Conservation (phyloP, 1,140 invertebrate genomes). For the Drosophila prosaltans region DNA sequence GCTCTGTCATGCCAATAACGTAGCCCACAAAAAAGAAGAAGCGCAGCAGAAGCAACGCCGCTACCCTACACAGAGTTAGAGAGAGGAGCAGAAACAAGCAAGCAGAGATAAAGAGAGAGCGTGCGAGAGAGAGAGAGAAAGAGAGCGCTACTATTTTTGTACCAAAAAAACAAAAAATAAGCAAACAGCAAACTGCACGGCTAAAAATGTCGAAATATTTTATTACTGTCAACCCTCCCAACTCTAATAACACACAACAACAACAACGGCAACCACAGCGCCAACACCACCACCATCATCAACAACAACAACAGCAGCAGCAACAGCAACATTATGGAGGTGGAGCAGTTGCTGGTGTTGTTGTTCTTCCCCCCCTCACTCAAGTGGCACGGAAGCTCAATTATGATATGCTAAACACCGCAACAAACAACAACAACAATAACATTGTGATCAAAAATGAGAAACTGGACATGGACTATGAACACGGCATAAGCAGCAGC, state of each 20-base stretch:
- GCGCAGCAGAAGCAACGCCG: slow-evolving; percentile 23
- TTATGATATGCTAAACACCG: slow-evolving; percentile 50
- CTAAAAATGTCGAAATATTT: slow-evolving; percentile 79
- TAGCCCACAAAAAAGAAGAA: slow-evolving; percentile 27
- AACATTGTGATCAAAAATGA: slow-evolving; percentile 72
- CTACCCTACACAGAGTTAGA: neutral
- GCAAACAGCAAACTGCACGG: slow-evolving; percentile 43
- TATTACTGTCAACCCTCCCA: slow-evolving; percentile 56
- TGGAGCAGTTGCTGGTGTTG: slow-evolving; percentile 25
- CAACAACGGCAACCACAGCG: slow-evolving; percentile 18
- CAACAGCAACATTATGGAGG: slow-evolving; percentile 46
- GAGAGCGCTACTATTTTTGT: slow-evolving; percentile 37
- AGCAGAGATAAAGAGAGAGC: slow-evolving; percentile 13
- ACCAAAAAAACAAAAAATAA: slow-evolving; percentile 16
- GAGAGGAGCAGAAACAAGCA: neutral
- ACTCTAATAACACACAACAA: slow-evolving; percentile 45
- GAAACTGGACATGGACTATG: slow-evolving; percentile 53
- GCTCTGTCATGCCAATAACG: slow-evolving; percentile 44
- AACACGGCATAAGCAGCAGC: slow-evolving; percentile 48
- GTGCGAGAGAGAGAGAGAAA: slow-evolving; percentile 30
- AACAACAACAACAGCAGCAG: slow-evolving; percentile 29
- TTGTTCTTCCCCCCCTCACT: slow-evolving; percentile 10
- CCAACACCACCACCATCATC: slow-evolving; percentile 22
- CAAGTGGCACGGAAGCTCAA: slow-evolving; percentile 65
- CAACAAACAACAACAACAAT: slow-evolving; percentile 61